phyloP scores from a whole-genome alignment of 2,797 vertebrate genomes.

The Rhynchonycteris naso region DNA sequence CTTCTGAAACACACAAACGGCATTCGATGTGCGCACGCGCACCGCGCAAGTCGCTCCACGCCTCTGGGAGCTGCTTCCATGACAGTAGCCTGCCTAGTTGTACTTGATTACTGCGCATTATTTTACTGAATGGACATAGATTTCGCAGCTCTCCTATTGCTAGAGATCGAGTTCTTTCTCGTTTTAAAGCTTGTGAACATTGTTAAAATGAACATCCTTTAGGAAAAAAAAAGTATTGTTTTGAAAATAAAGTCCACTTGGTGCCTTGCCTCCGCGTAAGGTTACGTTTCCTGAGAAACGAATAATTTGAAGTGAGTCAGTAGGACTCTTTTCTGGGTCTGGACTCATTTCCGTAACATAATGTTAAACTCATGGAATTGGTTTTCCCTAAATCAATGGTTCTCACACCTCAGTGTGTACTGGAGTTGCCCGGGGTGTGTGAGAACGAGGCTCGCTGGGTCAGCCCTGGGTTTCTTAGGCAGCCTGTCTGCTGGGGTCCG shows the following conservation, averaged over 20 bases:
- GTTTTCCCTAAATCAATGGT: not conserved
- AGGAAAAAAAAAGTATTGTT: not conserved
- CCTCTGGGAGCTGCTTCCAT: rapidly evolving
- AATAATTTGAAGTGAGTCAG: not conserved
- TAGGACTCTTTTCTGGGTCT: not conserved
- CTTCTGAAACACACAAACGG: not conserved
- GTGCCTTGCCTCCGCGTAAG: not conserved
- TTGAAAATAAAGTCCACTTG: not conserved
- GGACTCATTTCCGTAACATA: not conserved
- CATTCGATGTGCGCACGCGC: rapidly evolving
- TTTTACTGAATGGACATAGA: not conserved
- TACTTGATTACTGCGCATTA: not conserved
- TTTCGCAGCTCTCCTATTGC: not conserved
- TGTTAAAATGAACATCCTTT: not conserved
- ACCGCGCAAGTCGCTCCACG: not conserved
- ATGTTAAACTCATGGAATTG: not conserved
- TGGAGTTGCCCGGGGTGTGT: too few species aligned
- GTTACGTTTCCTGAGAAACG: not conserved
- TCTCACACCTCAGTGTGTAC: not conserved
- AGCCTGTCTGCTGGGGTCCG: not conserved
- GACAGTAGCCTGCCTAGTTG: too few species aligned
- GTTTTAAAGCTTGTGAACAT: not conserved
- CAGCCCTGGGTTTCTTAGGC: not conserved
- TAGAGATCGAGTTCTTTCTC: not conserved
- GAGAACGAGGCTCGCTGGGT: not conserved